phyloP scores from a whole-genome alignment of 2,888 invertebrate genomes.

The Andricus curvator region DNA sequence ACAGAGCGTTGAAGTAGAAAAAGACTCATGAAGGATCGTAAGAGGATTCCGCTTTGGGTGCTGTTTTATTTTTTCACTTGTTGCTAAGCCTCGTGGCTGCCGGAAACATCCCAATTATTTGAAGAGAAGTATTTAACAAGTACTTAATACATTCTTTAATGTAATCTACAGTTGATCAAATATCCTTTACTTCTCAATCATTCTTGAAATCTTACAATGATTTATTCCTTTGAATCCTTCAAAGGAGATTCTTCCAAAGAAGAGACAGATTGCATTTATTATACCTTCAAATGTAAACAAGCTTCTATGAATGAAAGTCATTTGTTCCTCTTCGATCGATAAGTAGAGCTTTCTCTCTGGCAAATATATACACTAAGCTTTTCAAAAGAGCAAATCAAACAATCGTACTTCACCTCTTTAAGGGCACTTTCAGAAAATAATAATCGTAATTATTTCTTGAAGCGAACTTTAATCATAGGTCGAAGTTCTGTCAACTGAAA shows the following conservation, averaged over 20 bases:
- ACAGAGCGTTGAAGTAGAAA: not conserved
- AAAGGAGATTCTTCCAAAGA: not conserved
- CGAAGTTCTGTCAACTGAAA: not conserved
- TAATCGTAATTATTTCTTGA: slow-evolving; percentile 5
- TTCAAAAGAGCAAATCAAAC: not conserved
- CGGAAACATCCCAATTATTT: not conserved
- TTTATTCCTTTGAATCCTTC: no score
- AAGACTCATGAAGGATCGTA: not conserved
- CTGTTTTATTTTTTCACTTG: not conserved
- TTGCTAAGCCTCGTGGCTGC: not conserved
- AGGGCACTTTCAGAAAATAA: not conserved
- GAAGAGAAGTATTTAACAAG: not conserved
- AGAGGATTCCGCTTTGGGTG: not conserved
- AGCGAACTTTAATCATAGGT: not conserved
- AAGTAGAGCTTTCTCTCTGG: slow-evolving; percentile 3
- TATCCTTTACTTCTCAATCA: not conserved
- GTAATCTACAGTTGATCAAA: not conserved
- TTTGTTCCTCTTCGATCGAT: not conserved
- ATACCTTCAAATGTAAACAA: not conserved
- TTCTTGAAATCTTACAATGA: not conserved
- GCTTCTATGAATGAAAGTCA: not conserved
- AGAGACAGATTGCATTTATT: not conserved
- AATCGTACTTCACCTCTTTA: not conserved
- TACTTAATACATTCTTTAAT: not conserved
- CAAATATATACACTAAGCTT: not conserved